phyloP scores from a whole-genome alignment of 2,888 invertebrate genomes.

The Cosmia pyralina region DNA sequence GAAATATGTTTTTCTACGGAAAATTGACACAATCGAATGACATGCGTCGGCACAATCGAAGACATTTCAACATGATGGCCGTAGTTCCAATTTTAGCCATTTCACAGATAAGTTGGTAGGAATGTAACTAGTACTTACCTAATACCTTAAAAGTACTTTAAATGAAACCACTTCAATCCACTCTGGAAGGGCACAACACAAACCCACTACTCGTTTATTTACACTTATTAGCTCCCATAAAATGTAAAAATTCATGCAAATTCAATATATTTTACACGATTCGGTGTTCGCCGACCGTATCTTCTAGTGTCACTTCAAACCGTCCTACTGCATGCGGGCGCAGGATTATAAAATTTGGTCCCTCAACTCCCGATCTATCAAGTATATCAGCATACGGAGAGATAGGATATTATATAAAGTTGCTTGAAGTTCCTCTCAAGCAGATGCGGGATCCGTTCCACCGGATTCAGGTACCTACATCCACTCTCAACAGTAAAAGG shows the following conservation, averaged over 20 bases:
- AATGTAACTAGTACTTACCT: too few relatives aligned
- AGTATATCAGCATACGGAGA: constrained; percentile 28
- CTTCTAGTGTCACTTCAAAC: constrained; percentile 12
- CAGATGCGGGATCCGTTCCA: constrained; percentile 1
- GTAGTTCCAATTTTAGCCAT: too few relatives aligned
- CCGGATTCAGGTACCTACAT: background rate
- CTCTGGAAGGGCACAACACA: background rate
- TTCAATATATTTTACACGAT: background rate
- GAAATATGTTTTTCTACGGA: background rate
- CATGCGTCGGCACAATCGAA: too few relatives aligned
- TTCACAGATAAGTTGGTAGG: too few relatives aligned
- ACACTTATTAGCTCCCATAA: background rate
- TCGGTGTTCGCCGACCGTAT: background rate
- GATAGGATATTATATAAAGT: constrained; percentile 31
- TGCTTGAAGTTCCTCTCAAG: constrained; percentile 9
- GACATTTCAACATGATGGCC: too few relatives aligned
- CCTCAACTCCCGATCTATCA: background rate
- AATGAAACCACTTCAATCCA: background rate
- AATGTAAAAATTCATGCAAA: background rate
- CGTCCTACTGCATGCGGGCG: background rate
- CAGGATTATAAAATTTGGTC: constrained; percentile 6
- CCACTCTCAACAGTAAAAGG: constrained; percentile 15
- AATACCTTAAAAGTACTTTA: background rate
- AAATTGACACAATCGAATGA: too few relatives aligned
- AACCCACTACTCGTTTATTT: background rate